phyloP scores from a whole-genome alignment of 2,797 vertebrate species.

The Bovichtus diacanthus region DNA sequence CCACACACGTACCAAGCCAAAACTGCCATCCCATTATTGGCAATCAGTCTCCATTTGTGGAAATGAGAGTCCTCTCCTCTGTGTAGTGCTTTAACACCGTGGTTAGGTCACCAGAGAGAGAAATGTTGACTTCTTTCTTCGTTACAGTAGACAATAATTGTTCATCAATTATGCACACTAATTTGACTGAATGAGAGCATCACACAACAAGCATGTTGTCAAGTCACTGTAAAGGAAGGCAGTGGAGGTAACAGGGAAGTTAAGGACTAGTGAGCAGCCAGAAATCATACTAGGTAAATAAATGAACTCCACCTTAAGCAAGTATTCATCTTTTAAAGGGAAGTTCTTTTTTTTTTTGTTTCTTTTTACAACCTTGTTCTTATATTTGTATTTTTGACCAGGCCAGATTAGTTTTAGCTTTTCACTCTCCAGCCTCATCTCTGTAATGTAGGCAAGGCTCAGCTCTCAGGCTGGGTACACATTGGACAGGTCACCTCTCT shows the following conservation, averaged over 20 bases:
- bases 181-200: neutral
- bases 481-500: neutral
- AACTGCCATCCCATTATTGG: constrained; percentile 54
- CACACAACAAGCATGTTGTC: neutral
- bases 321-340: too few relatives aligned
- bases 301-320: neutral
- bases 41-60: constrained; percentile 34
- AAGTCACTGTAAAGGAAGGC: neutral
- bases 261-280: neutral
- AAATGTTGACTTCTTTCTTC: constrained; percentile 5
- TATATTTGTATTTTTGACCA: too few relatives aligned
- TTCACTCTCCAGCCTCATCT: too few relatives aligned
- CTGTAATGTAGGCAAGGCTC: neutral
- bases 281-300: neutral
- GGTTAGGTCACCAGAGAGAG: constrained; percentile 13
- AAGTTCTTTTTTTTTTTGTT: too few relatives aligned
- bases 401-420: too few relatives aligned
- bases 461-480: neutral
- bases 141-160: neutral
- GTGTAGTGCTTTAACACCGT: neutral
- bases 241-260: neutral
- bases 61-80: constrained; percentile 24
- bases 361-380: too few relatives aligned
- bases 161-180: neutral
- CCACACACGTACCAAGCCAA: constrained; percentile 42